Conservation (phyloP, 1,140 invertebrate species). For the Orchestia grillus region DNA sequence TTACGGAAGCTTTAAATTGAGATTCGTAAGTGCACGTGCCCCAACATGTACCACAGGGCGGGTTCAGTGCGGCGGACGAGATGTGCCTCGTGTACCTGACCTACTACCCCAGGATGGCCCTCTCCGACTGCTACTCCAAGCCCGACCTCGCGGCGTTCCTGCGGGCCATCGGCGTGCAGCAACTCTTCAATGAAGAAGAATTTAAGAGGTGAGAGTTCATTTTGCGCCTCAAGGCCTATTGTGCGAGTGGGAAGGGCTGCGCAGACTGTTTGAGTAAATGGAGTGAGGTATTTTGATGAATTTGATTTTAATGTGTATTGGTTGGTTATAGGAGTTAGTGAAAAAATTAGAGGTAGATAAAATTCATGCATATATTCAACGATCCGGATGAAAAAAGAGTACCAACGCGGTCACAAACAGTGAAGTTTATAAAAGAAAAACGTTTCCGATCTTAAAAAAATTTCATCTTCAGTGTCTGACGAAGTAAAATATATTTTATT, state of each 20-base stretch:
- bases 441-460: too few species aligned
- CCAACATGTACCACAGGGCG: background rate
- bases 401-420: too few species aligned
- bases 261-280: background rate
- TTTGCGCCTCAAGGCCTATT: too few species aligned
- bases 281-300: background rate
- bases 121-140: conserved; percentile 49
- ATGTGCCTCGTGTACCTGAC: conserved; percentile 35
- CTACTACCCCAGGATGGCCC: background rate
- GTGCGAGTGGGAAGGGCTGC: too few species aligned
- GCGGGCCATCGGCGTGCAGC: background rate
- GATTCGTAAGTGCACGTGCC: background rate
- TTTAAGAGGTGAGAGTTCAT: conserved; percentile 1
- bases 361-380: too few species aligned
- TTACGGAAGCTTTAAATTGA: background rate
- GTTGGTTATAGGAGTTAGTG: too few species aligned
- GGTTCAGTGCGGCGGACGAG: conserved; percentile 18
- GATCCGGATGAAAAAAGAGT: too few species aligned
- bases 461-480: too few species aligned
- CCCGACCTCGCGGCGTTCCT: background rate
- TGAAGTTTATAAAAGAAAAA: too few species aligned
- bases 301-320: too few species aligned
- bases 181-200: conserved; percentile 14
- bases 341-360: too few species aligned
- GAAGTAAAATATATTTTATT: too few species aligned